A percentile compares a stretch with the other conserved stretches of the same genome.
These are phyloP conservation scores for Struthidea cinerea DNA, from an alignment of 2,113 vertebrate genomes.

Conservation along the genomic window DNA sequence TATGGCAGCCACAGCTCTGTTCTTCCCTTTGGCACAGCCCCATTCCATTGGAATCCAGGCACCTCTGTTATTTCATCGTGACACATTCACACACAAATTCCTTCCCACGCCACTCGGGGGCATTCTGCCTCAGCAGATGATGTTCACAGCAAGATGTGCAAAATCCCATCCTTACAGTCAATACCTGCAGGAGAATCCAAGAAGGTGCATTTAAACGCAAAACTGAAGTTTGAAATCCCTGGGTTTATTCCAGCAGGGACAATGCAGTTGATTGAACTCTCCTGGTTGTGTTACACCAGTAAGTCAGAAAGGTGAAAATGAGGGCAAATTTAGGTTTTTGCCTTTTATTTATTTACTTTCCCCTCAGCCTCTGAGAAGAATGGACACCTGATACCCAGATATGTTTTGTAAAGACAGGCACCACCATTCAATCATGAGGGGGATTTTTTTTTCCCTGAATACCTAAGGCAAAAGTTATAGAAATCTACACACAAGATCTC, in stretches of 20 bases:
- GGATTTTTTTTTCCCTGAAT: not conserved
- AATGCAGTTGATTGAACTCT: not conserved
- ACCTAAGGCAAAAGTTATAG: not conserved
- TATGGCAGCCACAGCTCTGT: not conserved
- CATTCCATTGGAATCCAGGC: not conserved
- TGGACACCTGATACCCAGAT: constrained; percentile 49
- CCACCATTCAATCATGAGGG: not conserved
- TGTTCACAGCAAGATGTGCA: not conserved
- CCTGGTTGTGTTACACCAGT: not conserved
- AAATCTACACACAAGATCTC: not conserved
- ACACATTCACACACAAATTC: accelerated
- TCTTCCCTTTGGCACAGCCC: not conserved
- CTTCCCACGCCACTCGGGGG: not conserved
- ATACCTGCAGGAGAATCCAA: not conserved
- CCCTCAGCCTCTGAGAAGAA: not conserved
- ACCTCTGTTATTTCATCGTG: not conserved
- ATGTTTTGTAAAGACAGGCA: constrained; percentile 1
- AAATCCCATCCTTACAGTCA: not conserved
- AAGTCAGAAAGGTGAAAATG: constrained; percentile 55
- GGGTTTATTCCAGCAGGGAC: not conserved
- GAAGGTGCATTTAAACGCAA: not conserved
- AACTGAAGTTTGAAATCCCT: not conserved
- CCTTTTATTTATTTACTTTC: not conserved
- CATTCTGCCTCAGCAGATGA: not conserved
- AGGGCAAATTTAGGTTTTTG: constrained; percentile 58